Percentiles rank a stretch among this genome's conserved stretches.
These are phyloP conservation scores for Omphaloscelis lunosa DNA, from an alignment of 2,888 invertebrate species.

Conservation along the genomic window DNA sequence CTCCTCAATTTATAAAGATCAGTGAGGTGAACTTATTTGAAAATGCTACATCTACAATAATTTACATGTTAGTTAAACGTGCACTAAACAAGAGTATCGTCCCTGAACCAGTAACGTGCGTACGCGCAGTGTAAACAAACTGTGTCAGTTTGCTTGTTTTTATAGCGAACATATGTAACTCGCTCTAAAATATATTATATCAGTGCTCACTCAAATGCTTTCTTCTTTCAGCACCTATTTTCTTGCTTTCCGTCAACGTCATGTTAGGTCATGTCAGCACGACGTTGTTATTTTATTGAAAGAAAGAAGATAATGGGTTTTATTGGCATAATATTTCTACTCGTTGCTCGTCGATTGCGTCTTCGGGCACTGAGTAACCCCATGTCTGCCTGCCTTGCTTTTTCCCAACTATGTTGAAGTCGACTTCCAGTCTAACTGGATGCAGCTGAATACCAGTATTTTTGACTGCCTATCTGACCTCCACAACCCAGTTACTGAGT, in stretches of 20 bases:
- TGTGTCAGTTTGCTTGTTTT: conserved; percentile 45
- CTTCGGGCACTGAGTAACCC: not conserved
- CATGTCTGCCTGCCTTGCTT: no score
- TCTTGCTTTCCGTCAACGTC: conserved; percentile 16
- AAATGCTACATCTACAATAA: not conserved
- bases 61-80: conserved; percentile 1
- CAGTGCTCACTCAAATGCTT: conserved; percentile 32
- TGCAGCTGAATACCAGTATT: no score
- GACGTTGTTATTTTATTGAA: not conserved
- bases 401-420: no score
- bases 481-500: no score
- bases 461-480: no score
- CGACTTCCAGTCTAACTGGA: no score
- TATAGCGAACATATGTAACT: conserved; percentile 30
- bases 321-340: not conserved
- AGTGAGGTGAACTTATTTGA: not conserved
- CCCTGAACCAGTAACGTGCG: conserved; percentile 53
- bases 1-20: not conserved
- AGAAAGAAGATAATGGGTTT: not conserved
- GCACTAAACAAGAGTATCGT: conserved; percentile 32
- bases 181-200: conserved; percentile 29
- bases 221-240: conserved; percentile 13
- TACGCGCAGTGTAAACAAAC: conserved; percentile 54
- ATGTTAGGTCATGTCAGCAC: not conserved
- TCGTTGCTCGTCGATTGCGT: not conserved